These are phyloP conservation scores for Myiothlypis chrysogaster DNA, from an alignment of 2,797 vertebrate species.

Conservation along the genomic window DNA sequence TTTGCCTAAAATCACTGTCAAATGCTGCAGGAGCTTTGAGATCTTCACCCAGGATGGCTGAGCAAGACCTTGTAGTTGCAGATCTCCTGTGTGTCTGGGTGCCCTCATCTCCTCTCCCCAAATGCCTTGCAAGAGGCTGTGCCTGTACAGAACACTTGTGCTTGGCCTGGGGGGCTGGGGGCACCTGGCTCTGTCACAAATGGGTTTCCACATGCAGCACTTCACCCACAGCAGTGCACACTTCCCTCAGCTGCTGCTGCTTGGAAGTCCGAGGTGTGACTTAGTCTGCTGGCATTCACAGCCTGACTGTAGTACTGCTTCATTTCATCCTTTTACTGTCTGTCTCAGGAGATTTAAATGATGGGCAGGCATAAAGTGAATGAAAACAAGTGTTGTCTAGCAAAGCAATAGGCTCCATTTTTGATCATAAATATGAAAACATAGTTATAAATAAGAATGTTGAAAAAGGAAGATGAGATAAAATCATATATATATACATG, in stretches of 20 bases:
- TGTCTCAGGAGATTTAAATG: not conserved
- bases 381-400: not conserved
- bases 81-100: not conserved
- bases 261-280: not conserved
- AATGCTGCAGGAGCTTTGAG: not conserved
- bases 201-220: not conserved
- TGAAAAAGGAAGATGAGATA: not conserved
- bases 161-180: not conserved
- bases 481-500: not conserved
- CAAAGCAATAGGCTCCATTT: not conserved
- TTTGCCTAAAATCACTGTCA: not conserved
- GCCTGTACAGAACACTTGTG: rapidly evolving
- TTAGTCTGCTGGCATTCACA: not conserved
- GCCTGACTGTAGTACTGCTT: not conserved
- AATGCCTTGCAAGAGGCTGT: not conserved
- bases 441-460: not conserved
- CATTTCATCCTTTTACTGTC: not conserved
- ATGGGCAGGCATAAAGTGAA: not conserved
- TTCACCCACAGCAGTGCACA: not conserved
- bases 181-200: not conserved
- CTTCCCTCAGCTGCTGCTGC: not conserved
- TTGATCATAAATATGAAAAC: not conserved
- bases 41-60: not conserved
- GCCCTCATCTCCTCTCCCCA: not conserved
- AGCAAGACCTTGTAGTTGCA: not conserved